Conservation (phyloP, 2,888 invertebrate species). For the Papilio elwesi region DNA sequence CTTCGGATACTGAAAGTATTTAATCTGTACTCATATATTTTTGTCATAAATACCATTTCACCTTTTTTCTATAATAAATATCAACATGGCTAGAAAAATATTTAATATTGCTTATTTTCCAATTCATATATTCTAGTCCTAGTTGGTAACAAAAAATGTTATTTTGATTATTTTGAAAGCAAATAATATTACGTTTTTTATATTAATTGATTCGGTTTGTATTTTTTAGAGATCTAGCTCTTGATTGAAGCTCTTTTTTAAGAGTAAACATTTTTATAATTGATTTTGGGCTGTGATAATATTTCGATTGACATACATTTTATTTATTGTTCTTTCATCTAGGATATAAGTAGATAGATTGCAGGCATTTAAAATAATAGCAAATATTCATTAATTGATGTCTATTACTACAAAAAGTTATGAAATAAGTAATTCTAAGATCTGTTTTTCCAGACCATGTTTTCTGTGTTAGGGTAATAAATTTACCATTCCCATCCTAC, state of each 20-base stretch:
- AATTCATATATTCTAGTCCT: neutral
- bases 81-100: neutral
- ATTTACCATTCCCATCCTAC: slow-evolving; percentile 30
- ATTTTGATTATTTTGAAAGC: neutral
- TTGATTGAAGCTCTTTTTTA: neutral
- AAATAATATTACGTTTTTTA: neutral
- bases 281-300: slow-evolving; percentile 37
- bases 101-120: neutral
- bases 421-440: slow-evolving; percentile 7
- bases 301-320: slow-evolving; percentile 13
- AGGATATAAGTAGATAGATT: slow-evolving; percentile 15
- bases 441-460: slow-evolving; percentile 14
- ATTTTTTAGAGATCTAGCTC: neutral
- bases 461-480: neutral
- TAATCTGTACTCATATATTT: neutral
- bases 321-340: slow-evolving; percentile 11
- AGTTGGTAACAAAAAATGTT: neutral
- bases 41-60: neutral
- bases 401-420: neutral
- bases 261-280: slow-evolving; percentile 16
- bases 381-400: neutral
- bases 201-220: neutral
- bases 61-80: neutral
- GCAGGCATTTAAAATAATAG: slow-evolving; percentile 25
- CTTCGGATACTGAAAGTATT: neutral